Evolutionary conservation across 2,113 vertebrate species (phyloP).

Genomic region (Jacana jacana): DNA sequence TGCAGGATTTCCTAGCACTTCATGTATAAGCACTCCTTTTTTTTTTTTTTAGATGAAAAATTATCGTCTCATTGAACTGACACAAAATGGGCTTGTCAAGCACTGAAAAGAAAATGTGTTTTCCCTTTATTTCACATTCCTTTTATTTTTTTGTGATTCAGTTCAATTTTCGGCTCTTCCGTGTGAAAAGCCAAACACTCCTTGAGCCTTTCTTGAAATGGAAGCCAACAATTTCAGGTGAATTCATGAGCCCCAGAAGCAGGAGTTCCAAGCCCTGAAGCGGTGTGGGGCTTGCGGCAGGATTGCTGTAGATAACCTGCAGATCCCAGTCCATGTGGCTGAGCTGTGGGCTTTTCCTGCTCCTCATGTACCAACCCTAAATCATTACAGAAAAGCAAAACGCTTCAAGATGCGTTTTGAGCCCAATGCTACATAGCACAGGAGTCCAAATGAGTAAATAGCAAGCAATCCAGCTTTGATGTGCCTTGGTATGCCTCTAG

Average conservation of each 20-base stretch:
- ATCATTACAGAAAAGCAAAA: neutral
- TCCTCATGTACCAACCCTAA: neutral
- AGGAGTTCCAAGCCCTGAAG: neutral
- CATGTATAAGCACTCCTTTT: neutral
- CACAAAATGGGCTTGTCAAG: constrained; percentile 33
- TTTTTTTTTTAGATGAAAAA: neutral
- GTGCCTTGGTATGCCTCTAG: constrained; percentile 8
- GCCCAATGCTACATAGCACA: neutral
- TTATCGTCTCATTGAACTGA: constrained; percentile 20
- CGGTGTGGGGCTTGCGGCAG: neutral
- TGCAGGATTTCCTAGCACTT: constrained; percentile 38
- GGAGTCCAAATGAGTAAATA: constrained; percentile 14
- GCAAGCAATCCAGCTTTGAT: constrained; percentile 22
- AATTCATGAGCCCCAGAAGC: neutral
- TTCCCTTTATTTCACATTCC: constrained; percentile 34
- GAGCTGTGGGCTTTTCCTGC: neutral
- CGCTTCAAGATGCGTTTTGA: neutral
- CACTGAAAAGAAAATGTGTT: constrained; percentile 18
- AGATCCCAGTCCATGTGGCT: fast-evolving
- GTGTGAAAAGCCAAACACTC: neutral
- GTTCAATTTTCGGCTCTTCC: neutral
- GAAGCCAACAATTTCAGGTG: neutral
- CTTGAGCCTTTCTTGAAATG: neutral
- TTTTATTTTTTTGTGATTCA: neutral
- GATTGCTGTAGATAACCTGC: neutral